phyloP scores from a whole-genome alignment of 2,888 invertebrate species.

The Morpho deidamia region DNA sequence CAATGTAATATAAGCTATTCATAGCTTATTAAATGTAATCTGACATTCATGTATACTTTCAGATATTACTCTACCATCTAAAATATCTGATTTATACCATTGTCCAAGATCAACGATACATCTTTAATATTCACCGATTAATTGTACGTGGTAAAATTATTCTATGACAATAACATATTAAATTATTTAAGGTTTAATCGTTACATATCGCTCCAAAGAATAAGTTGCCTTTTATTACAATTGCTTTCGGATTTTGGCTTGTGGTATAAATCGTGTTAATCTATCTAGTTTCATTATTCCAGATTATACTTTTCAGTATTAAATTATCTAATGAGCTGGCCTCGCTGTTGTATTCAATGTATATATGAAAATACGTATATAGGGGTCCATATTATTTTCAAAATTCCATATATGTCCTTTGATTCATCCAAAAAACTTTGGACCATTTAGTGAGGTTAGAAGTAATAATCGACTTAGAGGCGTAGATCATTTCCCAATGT shows the following conservation, averaged over 20 bases:
- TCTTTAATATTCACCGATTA: conserved; percentile 26
- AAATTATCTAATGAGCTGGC: conserved; percentile 44
- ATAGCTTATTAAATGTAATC: conserved; percentile 64
- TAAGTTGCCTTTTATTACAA: conserved; percentile 23
- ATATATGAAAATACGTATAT: conserved; percentile 31
- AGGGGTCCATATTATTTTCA: conserved; percentile 34
- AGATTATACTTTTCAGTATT: conserved; percentile 38
- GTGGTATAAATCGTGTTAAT: conserved; percentile 42
- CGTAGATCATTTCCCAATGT: conserved; percentile 56
- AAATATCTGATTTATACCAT: conserved; percentile 46
- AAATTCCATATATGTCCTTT: conserved; percentile 30
- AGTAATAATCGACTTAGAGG: conserved; percentile 43
- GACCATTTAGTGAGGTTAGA: conserved; percentile 64
- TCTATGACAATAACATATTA: conserved; percentile 44
- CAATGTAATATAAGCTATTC: conserved; percentile 72
- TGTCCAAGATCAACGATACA: conserved; percentile 55
- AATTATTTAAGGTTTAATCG: conserved; percentile 30
- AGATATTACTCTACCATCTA: conserved; percentile 40
- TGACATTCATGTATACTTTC: conserved; percentile 60
- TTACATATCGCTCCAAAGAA: conserved; percentile 26
- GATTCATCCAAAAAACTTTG: conserved; percentile 47
- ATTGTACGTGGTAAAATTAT: conserved; percentile 32
- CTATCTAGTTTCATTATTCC: conserved; percentile 24
- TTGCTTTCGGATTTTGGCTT: conserved; percentile 52
- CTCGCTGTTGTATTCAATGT: conserved; percentile 40